phyloP scores from a whole-genome alignment of 2,113 vertebrate species.

The Tachycineta bicolor region DNA sequence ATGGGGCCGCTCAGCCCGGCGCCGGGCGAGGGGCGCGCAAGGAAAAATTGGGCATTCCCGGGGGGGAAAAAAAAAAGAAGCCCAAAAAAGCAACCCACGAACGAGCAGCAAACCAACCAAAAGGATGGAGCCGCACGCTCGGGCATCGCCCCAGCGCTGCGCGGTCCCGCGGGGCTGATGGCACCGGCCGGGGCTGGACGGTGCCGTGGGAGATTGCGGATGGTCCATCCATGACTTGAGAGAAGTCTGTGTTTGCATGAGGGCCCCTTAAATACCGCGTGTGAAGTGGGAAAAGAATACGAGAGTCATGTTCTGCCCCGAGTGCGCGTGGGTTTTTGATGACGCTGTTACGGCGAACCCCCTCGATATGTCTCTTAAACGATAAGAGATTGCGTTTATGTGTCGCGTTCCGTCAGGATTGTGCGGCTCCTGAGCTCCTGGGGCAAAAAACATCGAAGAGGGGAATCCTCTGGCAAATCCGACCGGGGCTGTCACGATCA shows the following conservation, averaged over 20 bases:
- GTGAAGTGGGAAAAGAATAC: not conserved
- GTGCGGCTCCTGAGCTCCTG: conserved; percentile 33
- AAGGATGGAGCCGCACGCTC: not conserved
- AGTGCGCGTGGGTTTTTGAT: not conserved
- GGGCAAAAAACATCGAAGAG: conserved; percentile 2
- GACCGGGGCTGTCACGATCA: not conserved
- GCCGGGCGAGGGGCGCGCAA: not conserved
- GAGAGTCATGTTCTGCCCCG: not conserved
- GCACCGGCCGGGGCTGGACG: not conserved
- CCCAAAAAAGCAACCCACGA: no score
- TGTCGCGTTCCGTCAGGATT: conserved; percentile 31
- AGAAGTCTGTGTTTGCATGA: not conserved
- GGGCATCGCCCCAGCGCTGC: not conserved
- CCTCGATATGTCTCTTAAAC: not conserved
- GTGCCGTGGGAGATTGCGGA: not conserved
- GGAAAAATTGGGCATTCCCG: not conserved
- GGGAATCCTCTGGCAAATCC: conserved; percentile 41
- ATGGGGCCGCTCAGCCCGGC: not conserved
- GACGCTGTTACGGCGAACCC: not conserved
- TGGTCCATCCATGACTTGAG: not conserved
- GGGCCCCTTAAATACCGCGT: not conserved
- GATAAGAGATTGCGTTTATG: not conserved
- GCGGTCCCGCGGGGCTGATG: not conserved
- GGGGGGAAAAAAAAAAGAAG: not conserved
- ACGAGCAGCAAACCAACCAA: accelerated